Conservation (phyloP, 2,797 vertebrate species). For the Gallirallus australis region DNA sequence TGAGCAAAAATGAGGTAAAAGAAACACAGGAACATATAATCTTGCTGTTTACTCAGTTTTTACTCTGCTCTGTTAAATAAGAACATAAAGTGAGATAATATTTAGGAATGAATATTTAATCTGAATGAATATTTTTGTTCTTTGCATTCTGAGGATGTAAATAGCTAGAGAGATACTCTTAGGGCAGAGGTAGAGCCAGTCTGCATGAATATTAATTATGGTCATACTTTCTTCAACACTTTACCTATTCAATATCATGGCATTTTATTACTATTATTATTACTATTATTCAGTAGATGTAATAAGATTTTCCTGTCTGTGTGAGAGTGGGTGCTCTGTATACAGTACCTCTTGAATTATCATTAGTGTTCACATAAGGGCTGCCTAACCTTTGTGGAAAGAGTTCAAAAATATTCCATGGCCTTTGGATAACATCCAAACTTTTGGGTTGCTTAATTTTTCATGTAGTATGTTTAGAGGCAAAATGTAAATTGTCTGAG, state of each 20-base stretch:
- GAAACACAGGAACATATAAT: neutral
- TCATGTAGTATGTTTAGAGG: neutral
- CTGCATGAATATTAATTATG: neutral
- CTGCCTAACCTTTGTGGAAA: neutral
- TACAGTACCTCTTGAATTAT: neutral
- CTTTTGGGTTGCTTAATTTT: neutral
- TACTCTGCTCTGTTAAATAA: neutral
- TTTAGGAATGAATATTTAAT: neutral
- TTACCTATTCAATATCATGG: neutral
- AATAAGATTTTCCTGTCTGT: neutral
- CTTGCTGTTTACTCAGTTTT: neutral
- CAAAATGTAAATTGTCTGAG: neutral
- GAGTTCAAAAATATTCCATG: neutral
- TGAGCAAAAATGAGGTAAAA: neutral
- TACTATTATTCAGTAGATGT: neutral
- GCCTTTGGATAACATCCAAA: neutral
- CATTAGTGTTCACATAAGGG: neutral
- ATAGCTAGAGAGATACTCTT: neutral
- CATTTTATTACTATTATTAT: neutral
- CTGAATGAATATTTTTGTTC: neutral
- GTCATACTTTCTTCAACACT: neutral
- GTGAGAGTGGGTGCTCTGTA: neutral
- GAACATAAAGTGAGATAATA: neutral
- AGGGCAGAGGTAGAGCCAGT: neutral
- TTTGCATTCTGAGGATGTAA: neutral